These are phyloP conservation scores for Drosophila subpulchrella DNA, from an alignment of 1,140 invertebrate genomes.

Conservation along the genomic window DNA sequence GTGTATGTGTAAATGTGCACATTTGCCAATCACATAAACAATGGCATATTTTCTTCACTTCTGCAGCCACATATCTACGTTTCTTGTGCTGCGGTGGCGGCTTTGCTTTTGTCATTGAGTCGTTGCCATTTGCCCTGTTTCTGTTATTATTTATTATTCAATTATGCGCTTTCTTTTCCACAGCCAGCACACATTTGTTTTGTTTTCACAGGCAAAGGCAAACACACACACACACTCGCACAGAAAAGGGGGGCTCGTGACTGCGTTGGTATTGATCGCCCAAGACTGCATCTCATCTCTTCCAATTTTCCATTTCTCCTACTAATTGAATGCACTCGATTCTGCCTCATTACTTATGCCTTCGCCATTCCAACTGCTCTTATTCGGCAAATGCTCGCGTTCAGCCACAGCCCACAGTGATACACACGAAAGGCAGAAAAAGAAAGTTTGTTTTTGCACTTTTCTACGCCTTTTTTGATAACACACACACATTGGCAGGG, in stretches of 20 bases:
- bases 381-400: slow-evolving; percentile 20
- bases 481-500: slow-evolving; percentile 42
- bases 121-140: slow-evolving; percentile 62
- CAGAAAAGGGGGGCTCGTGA: slow-evolving; percentile 44
- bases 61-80: slow-evolving; percentile 43
- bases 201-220: slow-evolving; percentile 66
- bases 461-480: slow-evolving; percentile 74
- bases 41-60: slow-evolving; percentile 68
- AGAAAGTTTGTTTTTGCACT: slow-evolving; percentile 76
- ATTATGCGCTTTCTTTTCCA: slow-evolving; percentile 79
- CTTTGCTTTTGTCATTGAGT: slow-evolving; percentile 70
- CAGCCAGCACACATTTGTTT: slow-evolving; percentile 65
- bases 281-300: slow-evolving; percentile 48
- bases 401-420: slow-evolving; percentile 27
- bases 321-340: slow-evolving; percentile 37
- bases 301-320: slow-evolving; percentile 34
- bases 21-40: slow-evolving; percentile 76
- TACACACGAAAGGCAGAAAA: slow-evolving; percentile 52
- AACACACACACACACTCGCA: slow-evolving; percentile 27
- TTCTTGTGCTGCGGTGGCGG: slow-evolving; percentile 43
- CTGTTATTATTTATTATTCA: slow-evolving; percentile 81
- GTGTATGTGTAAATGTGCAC: slow-evolving; percentile 15
- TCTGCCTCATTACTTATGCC: slow-evolving; percentile 41
- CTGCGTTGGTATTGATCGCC: slow-evolving; percentile 71
- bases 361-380: slow-evolving; percentile 39